phyloP scores from a whole-genome alignment of 1,140 invertebrate species.

The Chrysomallon squamiferum region DNA sequence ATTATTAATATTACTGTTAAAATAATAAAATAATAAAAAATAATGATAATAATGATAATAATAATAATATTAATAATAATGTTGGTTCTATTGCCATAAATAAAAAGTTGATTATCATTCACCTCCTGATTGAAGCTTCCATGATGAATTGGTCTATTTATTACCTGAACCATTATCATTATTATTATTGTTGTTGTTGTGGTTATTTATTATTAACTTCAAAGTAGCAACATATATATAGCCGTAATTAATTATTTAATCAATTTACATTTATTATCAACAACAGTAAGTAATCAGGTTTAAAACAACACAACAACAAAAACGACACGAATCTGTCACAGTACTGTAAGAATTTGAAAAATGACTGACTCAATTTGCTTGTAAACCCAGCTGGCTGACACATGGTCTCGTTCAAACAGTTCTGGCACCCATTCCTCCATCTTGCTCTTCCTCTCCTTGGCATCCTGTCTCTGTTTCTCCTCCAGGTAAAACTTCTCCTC shows the following conservation, averaged over 20 bases:
- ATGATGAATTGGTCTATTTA: neutral
- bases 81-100: neutral
- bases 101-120: neutral
- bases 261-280: too few species aligned
- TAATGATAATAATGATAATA: neutral
- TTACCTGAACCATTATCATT: neutral
- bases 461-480: constrained; percentile 79
- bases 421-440: constrained; percentile 73
- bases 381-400: constrained; percentile 78
- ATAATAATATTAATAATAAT: neutral
- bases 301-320: too few species aligned
- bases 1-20: neutral
- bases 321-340: too few species aligned
- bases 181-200: too few species aligned
- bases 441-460: constrained; percentile 71
- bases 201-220: neutral
- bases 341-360: too few species aligned
- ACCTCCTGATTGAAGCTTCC: neutral
- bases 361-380: constrained; percentile 68
- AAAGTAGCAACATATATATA: neutral
- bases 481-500: constrained; percentile 89
- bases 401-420: constrained; percentile 75
- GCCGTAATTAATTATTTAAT: too few species aligned
- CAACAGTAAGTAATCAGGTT: too few species aligned
- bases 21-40: neutral